Percentiles rank a stretch among this genome's conserved stretches.
phyloP scores from a whole-genome alignment of 1,140 invertebrate species.

The Globodera ellingtonae region DNA sequence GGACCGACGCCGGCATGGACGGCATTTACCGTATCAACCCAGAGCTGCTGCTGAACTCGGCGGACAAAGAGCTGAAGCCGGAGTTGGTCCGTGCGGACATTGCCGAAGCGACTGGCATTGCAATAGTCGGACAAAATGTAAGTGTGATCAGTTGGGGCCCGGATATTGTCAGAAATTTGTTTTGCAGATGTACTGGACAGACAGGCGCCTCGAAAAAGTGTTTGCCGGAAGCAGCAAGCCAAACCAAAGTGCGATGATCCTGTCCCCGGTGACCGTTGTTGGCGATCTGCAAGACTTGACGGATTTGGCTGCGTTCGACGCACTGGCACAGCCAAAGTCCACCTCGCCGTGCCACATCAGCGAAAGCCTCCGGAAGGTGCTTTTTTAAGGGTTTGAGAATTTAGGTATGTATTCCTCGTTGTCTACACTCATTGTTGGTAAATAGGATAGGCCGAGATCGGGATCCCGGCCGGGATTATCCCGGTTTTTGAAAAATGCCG shows the following conservation, averaged over 20 bases:
- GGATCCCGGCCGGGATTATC: no score
- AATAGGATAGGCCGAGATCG: neutral
- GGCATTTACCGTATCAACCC: slow-evolving; percentile 71
- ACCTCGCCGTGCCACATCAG: slow-evolving; percentile 63
- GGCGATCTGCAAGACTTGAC: slow-evolving; percentile 53
- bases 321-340: slow-evolving; percentile 53
- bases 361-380: slow-evolving; percentile 59
- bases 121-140: slow-evolving; percentile 73
- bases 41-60: slow-evolving; percentile 11
- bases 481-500: no score
- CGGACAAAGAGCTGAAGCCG: slow-evolving; percentile 58
- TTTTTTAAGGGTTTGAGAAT: slow-evolving; percentile 70
- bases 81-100: slow-evolving; percentile 81
- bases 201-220: slow-evolving; percentile 84
- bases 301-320: slow-evolving; percentile 59
- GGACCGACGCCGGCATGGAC: slow-evolving; percentile 88
- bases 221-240: slow-evolving; percentile 71
- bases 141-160: no score
- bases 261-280: slow-evolving; percentile 55
- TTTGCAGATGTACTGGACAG: slow-evolving; percentile 86
- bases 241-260: slow-evolving; percentile 75
- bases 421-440: slow-evolving; percentile 64
- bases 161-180: neutral
- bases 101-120: slow-evolving; percentile 81
- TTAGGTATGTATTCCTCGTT: slow-evolving; percentile 70